Percentiles rank a stretch among this genome's conserved stretches.
phyloP scores from a whole-genome alignment of 2,113 vertebrate species.

The Erythrolamprus reginae region DNA sequence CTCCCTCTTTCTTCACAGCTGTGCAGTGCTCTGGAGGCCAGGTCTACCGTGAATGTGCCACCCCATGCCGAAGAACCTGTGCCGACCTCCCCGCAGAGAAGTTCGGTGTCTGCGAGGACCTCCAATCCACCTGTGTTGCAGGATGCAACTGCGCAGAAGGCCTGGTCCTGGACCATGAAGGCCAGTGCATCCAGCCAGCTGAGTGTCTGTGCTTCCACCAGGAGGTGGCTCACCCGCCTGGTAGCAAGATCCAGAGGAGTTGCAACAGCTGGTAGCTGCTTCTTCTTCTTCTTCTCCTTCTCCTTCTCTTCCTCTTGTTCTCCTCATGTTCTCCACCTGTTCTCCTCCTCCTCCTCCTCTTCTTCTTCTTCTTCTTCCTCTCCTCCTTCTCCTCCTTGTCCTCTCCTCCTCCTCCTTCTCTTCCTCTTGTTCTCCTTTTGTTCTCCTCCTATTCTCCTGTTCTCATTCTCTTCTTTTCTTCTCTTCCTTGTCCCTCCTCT shows the following conservation, averaged over 20 bases:
- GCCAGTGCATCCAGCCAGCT: constrained; percentile 75
- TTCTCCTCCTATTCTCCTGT: accelerated
- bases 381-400: too few relatives aligned
- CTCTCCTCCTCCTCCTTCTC: too few relatives aligned
- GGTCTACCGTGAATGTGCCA: constrained; percentile 79
- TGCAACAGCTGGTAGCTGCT: constrained; percentile 81
- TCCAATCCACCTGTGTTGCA: constrained; percentile 69
- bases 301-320: too few relatives aligned
- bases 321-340: too few relatives aligned
- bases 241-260: constrained; percentile 59
- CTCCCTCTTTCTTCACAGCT: constrained; percentile 46
- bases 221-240: constrained; percentile 56
- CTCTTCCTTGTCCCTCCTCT: too few relatives aligned
- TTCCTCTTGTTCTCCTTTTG: too few relatives aligned
- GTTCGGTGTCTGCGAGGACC: constrained; percentile 56
- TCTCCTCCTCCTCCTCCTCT: too few relatives aligned
- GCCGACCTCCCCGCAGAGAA: constrained; percentile 57
- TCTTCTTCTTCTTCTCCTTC: accelerated
- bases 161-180: constrained; percentile 73
- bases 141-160: constrained; percentile 82
- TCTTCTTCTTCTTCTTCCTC: too few relatives aligned
- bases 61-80: constrained; percentile 72
- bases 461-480: too few relatives aligned
- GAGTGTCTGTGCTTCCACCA: constrained; percentile 75
- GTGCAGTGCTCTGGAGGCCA: constrained; percentile 76